Base-by-base conservation (phyloP, 2,113 vertebrate species). In the Noctilio leporinus region DNA sequence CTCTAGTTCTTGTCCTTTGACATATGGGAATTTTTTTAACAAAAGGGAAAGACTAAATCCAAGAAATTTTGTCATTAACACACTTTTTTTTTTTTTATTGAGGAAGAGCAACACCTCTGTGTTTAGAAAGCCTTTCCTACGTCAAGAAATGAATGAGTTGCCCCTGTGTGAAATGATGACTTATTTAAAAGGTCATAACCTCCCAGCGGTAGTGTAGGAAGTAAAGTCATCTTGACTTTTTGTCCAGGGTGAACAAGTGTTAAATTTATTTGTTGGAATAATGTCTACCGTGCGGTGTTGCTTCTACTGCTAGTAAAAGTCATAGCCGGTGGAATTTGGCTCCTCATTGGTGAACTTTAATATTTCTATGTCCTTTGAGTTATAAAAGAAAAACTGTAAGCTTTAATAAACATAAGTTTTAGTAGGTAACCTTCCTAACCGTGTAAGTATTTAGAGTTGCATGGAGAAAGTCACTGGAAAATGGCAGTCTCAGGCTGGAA, bases 181-280 rank as follows among this genome's bases (percentile, higher is more conserved):
- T 69, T 38, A 19, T 70, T 65, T 80, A 26, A 78, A 81, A 84
- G 88, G 72, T 85, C 70, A 30, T 22, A 53, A 10, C 88, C 85
- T 85, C 33, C 15, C 19, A 7, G 3, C 16, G 33, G 86, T 57
- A 35, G 33, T 38, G 20, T 19, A 22, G 67, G 82, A 94, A 94
- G 70, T 78, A 89, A 96, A 67, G 88, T 57, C n/a, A 11, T 65
- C 91, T 93, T 45, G 67, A 82, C 84, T 95, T 85, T 87, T 35
- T 45, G 70, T 55, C 73, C 26, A 11, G 45, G 10, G 55, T 77
- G 85, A 78, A 77, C 10, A 85, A 38, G 80, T 69, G 75, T 65
- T 77, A 76, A 72, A 70, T 55, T 40, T 78, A 57, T 77, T 82
- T 55, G 78, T 35, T 59, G 24, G 49, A 75, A 45, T 91, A 40